A percentile compares a stretch with the other conserved stretches of the same genome.
Evolutionary conservation across 2,113 vertebrate genomes (phyloP).

Genomic region (Jaculus jaculus): DNA sequence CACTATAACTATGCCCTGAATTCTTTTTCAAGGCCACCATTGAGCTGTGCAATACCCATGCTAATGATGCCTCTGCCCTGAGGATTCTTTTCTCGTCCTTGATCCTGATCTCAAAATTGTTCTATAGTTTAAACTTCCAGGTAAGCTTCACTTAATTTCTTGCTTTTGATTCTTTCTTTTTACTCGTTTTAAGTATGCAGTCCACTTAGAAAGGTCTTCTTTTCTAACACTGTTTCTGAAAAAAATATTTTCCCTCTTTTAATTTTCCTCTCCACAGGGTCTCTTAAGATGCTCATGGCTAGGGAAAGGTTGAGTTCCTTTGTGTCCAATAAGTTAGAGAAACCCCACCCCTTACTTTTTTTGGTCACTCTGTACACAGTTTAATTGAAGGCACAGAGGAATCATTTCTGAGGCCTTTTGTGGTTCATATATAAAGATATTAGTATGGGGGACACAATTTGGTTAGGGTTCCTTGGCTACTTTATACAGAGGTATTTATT

Average conservation of each 20-base stretch:
- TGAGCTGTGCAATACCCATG: constrained; percentile 96
- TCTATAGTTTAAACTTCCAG: constrained; percentile 99
- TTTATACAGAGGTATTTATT: background rate
- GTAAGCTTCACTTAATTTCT: constrained; percentile 81
- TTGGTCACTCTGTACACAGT: background rate
- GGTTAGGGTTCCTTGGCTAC: background rate
- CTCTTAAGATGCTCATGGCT: background rate
- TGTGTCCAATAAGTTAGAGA: background rate
- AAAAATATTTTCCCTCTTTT: background rate
- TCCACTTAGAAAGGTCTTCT: background rate
- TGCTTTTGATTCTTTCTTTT: background rate
- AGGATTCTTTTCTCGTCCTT: constrained; percentile 98
- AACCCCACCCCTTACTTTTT: background rate
- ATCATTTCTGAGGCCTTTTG: background rate
- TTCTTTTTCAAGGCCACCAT: constrained; percentile 92
- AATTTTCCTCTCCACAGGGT: background rate
- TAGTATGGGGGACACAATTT: background rate
- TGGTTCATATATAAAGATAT: background rate
- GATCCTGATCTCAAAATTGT: constrained; percentile 96
- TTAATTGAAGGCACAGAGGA: background rate
- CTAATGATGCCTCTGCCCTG: constrained; percentile 93
- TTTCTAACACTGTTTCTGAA: constrained; percentile 20
- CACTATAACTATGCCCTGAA: constrained; percentile 15
- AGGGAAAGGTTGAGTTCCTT: background rate
- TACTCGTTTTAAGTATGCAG: background rate